Conservation (phyloP, 2,113 vertebrate genomes). For the Osmerus eperlanus region DNA sequence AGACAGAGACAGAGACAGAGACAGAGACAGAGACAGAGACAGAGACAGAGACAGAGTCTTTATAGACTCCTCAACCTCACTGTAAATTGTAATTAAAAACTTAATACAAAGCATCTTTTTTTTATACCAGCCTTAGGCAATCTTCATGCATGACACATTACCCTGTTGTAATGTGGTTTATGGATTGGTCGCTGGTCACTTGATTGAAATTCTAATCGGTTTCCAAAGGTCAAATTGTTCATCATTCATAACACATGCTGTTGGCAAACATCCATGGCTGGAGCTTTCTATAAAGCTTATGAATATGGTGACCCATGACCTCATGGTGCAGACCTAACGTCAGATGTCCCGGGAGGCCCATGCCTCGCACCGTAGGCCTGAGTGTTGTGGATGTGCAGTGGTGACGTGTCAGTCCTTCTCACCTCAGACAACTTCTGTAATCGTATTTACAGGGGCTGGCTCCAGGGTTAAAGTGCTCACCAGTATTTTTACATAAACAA, state of each 20-base stretch:
- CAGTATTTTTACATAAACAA: slow-evolving; percentile 67
- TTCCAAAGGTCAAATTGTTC: slow-evolving; percentile 74
- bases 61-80: slow-evolving; percentile 25
- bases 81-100: slow-evolving; percentile 5
- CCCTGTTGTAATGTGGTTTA: slow-evolving; percentile 45
- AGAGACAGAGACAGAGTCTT: slow-evolving; percentile 8
- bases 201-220: slow-evolving; percentile 72
- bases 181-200: slow-evolving; percentile 59
- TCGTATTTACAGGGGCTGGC: slow-evolving; percentile 44
- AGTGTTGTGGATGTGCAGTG: slow-evolving; percentile 26
- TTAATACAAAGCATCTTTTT: slow-evolving; percentile 4
- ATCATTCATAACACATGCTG: slow-evolving; percentile 69
- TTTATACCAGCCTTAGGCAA: slow-evolving; percentile 13
- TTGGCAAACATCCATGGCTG: slow-evolving; percentile 54
- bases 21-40: not conserved
- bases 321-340: slow-evolving; percentile 16
- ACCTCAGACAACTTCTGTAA: slow-evolving; percentile 33
- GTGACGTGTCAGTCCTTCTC: slow-evolving; percentile 45
- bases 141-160: slow-evolving; percentile 7
- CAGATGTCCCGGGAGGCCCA: slow-evolving; percentile 46
- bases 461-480: slow-evolving; percentile 47
- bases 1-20: too few species aligned
- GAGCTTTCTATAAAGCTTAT: slow-evolving; percentile 46
- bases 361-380: slow-evolving; percentile 16
- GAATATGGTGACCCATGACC: slow-evolving; percentile 50